Evolutionary conservation across 2,113 vertebrate species (phyloP).

Genomic region (Phocoena phocoena): DNA sequence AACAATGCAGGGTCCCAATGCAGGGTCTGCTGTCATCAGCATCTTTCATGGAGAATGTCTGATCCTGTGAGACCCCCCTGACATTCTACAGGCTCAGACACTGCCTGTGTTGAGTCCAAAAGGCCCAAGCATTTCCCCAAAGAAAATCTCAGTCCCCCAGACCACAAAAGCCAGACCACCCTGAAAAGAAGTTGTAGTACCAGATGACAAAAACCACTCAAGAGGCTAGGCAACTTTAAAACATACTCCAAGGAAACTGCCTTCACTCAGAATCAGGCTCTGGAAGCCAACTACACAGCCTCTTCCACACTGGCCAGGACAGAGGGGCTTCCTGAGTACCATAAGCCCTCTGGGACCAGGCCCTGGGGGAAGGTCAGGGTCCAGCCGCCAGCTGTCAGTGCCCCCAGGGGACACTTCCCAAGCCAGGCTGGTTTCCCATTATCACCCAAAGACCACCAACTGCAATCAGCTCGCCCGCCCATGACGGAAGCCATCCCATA

Average conservation of each 20-base stretch:
- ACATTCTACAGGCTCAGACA: background rate
- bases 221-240: background rate
- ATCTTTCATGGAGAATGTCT: too few species aligned
- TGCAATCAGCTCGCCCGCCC: background rate
- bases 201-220: background rate
- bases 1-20: background rate
- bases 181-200: background rate
- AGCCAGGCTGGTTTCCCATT: background rate
- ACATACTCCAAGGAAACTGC: background rate
- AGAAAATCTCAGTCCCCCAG: background rate
- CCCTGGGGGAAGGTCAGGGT: background rate
- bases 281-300: background rate
- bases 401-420: background rate
- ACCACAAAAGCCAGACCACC: background rate
- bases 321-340: background rate
- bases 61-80: too few species aligned
- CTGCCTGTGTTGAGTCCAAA: background rate
- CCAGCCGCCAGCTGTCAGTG: background rate
- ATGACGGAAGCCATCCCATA: background rate
- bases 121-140: background rate
- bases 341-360: background rate
- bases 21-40: background rate
- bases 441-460: background rate
- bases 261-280: background rate
- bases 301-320: background rate